These are phyloP conservation scores for Anastrepha obliqua DNA, from an alignment of 1,140 invertebrate species.

Conservation along the genomic window DNA sequence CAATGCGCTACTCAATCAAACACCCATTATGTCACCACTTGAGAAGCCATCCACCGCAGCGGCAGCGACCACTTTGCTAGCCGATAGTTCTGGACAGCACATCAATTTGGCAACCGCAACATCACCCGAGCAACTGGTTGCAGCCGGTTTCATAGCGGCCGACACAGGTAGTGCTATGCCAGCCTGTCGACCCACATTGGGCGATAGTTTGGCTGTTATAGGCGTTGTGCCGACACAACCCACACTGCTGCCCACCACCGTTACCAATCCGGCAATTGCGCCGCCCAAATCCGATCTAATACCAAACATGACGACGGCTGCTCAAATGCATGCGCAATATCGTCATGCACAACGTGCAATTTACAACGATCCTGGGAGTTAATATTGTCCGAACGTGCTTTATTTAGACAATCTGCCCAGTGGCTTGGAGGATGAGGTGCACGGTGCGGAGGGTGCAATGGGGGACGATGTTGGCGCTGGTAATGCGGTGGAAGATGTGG, in stretches of 20 bases:
- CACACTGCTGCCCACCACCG: conserved; percentile 81
- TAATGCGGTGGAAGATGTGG: background rate
- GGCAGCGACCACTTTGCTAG: conserved; percentile 58
- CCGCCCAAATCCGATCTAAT: conserved; percentile 57
- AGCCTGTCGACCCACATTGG: conserved; percentile 71
- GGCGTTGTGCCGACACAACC: conserved; percentile 75
- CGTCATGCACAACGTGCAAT: conserved; percentile 49
- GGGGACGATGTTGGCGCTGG: background rate
- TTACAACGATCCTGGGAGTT: conserved; percentile 54
- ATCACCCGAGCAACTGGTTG: conserved; percentile 46
- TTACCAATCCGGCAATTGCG: conserved; percentile 81
- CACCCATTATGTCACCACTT: conserved; percentile 85
- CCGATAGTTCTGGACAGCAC: background rate
- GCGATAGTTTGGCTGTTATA: conserved; percentile 78
- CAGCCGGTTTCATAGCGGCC: conserved; percentile 27
- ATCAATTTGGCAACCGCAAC: conserved; percentile 24
- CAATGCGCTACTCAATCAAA: conserved; percentile 83
- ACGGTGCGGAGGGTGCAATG: background rate
- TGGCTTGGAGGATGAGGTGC: background rate
- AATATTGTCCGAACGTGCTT: conserved; percentile 51
- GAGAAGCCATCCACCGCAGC: conserved; percentile 79
- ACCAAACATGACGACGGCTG: conserved; percentile 23
- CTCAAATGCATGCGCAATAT: conserved; percentile 43
- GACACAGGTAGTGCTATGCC: conserved; percentile 55
- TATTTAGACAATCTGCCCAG: conserved; percentile 43